Percentiles rank a stretch among this genome's conserved stretches.
These are phyloP conservation scores for Platalea minor DNA, from an alignment of 2,797 vertebrate genomes.

Conservation along the genomic window DNA sequence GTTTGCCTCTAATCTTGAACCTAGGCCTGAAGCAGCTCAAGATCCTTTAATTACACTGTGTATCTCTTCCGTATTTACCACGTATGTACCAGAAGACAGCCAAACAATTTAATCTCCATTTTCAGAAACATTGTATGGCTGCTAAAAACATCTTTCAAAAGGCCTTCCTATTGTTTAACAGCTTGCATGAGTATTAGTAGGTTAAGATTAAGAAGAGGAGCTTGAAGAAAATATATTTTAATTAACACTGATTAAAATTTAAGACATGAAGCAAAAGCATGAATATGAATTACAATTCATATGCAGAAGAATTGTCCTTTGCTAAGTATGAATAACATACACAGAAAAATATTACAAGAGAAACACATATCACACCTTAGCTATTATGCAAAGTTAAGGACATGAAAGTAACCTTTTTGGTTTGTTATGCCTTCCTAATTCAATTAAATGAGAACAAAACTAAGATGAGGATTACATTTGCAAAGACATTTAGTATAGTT, in stretches of 20 bases:
- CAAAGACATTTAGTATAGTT: slow-evolving; percentile 35
- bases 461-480: slow-evolving; percentile 36
- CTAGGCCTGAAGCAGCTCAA: background rate
- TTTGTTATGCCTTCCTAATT: slow-evolving; percentile 49
- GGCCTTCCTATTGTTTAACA: background rate
- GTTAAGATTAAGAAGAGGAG: slow-evolving; percentile 27
- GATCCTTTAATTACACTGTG: background rate
- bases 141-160: background rate
- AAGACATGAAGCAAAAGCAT: background rate
- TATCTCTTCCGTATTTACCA: background rate
- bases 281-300: slow-evolving; percentile 34
- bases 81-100: background rate
- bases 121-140: background rate
- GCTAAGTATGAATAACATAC: background rate
- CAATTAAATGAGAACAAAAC: slow-evolving; percentile 51
- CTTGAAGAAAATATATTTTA: slow-evolving; percentile 31
- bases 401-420: slow-evolving; percentile 4
- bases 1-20: background rate
- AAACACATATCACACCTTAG: slow-evolving; percentile 13
- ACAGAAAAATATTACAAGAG: slow-evolving; percentile 9
- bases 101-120: background rate
- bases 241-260: slow-evolving; percentile 61
- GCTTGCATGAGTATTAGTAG: background rate
- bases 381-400: slow-evolving; percentile 15
- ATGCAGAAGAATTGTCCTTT: background rate